phyloP scores from a whole-genome alignment of 2,888 invertebrate species.

The Trichogramma dendrolimi region DNA sequence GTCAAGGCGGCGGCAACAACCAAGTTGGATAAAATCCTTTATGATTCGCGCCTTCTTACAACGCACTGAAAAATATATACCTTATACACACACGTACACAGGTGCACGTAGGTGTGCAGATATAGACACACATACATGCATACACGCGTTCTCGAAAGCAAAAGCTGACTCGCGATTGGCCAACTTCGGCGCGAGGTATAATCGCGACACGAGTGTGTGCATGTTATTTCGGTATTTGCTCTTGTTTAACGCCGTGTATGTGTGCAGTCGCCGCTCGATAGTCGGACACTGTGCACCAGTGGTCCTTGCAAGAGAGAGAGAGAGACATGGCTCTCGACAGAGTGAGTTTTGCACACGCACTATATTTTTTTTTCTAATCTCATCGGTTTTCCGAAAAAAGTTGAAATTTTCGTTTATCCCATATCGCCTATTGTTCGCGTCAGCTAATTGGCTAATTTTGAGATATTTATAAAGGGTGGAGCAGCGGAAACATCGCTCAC shows the following conservation, averaged over 20 bases:
- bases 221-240: constrained; percentile 42
- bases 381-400: too few relatives aligned
- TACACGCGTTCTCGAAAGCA: constrained; percentile 26
- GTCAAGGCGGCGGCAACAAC: constrained; percentile 40
- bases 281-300: constrained; percentile 24
- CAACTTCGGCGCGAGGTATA: constrained; percentile 24
- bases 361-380: background rate
- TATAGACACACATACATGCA: background rate
- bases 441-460: background rate
- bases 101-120: background rate
- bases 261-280: constrained; percentile 22
- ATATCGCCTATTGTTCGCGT: background rate
- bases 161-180: constrained; percentile 39
- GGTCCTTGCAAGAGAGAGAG: constrained; percentile 12
- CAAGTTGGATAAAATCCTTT: constrained; percentile 31
- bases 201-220: constrained; percentile 31
- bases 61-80: too few relatives aligned
- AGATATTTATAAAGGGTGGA: too few relatives aligned
- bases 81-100: too few relatives aligned
- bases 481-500: too few relatives aligned
- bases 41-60: background rate
- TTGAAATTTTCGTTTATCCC: too few relatives aligned
- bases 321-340: constrained; percentile 34
- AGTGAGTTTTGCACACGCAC: constrained; percentile 32
- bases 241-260: constrained; percentile 30